phyloP scores from a whole-genome alignment of 2,797 vertebrate genomes.

The Sus cebifrons region DNA sequence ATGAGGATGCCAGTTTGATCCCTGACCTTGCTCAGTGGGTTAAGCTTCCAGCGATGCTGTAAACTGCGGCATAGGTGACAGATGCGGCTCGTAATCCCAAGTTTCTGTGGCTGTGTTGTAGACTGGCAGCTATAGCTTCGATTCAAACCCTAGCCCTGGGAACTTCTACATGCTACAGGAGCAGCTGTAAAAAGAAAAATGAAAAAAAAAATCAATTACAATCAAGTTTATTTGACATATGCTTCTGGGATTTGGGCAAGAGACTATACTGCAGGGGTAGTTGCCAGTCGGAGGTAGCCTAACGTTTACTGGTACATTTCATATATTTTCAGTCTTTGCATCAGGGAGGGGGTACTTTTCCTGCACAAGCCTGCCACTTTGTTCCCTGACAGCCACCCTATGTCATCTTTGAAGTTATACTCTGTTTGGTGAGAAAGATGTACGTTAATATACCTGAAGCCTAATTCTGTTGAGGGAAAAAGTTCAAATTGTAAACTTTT shows the following conservation, averaged over 20 bases:
- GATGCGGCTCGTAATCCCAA: too few relatives aligned
- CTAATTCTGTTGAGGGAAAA: slow-evolving; percentile 20
- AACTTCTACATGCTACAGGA: too few relatives aligned
- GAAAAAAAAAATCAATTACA: background rate
- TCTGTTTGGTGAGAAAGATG: slow-evolving; percentile 19
- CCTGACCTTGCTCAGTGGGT: too few relatives aligned
- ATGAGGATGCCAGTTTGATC: too few relatives aligned
- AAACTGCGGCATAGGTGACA: too few relatives aligned
- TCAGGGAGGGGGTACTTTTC: background rate
- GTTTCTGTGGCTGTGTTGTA: too few relatives aligned
- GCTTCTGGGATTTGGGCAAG: background rate
- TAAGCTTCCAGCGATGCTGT: too few relatives aligned
- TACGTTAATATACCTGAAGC: background rate
- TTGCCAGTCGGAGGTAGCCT: background rate
- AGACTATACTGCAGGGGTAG: too few relatives aligned
- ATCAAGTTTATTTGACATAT: background rate
- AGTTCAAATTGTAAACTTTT: background rate
- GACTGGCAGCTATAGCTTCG: too few relatives aligned
- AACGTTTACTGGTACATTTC: background rate
- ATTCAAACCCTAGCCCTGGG: too few relatives aligned
- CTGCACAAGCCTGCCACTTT: background rate
- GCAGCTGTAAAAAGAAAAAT: too few relatives aligned
- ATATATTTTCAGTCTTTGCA: background rate
- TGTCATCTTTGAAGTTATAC: slow-evolving; percentile 9
- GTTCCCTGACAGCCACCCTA: background rate